Evolutionary conservation across 2,888 invertebrate species (phyloP), one percentile per base, ranked within the genome.

Genomic region (Carterocephalus palaemon): DNA sequence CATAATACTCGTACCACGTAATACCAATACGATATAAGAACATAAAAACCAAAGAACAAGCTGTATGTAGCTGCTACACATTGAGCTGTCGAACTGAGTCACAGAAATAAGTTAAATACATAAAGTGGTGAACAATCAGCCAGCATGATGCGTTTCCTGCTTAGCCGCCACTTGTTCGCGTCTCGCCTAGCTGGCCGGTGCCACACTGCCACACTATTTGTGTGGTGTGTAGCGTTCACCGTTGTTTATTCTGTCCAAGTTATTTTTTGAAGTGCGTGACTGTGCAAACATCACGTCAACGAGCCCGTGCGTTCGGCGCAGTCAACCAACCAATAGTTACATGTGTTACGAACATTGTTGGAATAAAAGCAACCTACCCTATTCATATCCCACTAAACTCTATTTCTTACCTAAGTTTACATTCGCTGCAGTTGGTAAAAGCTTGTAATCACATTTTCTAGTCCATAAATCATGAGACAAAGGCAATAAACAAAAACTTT

Each of bases 261-360:
- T 43, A 43, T 36, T 59, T 64, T 67, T 64, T 64, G 53, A 56
- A 74, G 73, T 74, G 72, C 72, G 73, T 75, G 72, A 77, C 77
- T 74, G 62, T 68, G 64, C 67, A 70, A 69, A 66, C 56, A 59
- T 66, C 69, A 68, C 71, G 67, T 67, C 64, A 66, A 53, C 20
- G 37, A 46, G 46, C 51, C 50, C 59, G 58, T 12, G 5, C 16
- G 19, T 16, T 19, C 10, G n/a, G 15, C 12, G 28, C 13, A 28
- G 23, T 6, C 15, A 23, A 12, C n/a, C n/a, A 38, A 38, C 38
- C n/a, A n/a, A n/a, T 16, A 16, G 29, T 15, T 31, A 40, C 40
- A 40, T 23, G 40, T 41, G 32, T 40, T 20, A 37, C 16, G 28
- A 13, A n/a, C 12, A 38, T 5, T 19, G 28, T 28, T 28, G 9